Evolutionary conservation across 2,888 invertebrate genomes (phyloP).

Genomic region (Candidula unifasciata): DNA sequence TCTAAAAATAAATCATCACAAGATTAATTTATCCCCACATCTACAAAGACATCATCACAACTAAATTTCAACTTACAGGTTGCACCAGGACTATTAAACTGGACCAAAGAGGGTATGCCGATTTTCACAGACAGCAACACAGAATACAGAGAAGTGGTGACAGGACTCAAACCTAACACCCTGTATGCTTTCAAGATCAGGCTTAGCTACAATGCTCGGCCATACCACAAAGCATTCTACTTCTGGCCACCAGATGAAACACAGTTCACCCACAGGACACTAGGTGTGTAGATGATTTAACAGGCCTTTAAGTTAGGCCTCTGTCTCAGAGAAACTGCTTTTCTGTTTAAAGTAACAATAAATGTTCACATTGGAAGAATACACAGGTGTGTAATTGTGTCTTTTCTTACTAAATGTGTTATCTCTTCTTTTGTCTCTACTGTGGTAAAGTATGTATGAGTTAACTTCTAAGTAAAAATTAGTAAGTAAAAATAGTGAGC

Average conservation of each 20-base stretch:
- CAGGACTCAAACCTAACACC: slow-evolving; percentile 84
- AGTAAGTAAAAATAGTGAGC: too few relatives aligned
- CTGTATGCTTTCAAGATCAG: slow-evolving; percentile 87
- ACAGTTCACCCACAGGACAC: slow-evolving; percentile 13
- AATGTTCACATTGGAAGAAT: neutral
- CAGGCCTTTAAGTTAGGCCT: neutral
- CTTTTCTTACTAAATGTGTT: neutral
- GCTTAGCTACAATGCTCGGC: slow-evolving; percentile 82
- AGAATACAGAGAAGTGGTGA: slow-evolving; percentile 61
- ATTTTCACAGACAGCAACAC: slow-evolving; percentile 57
- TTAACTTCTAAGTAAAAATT: too few relatives aligned
- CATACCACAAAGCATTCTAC: slow-evolving; percentile 83
- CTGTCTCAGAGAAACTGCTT: neutral
- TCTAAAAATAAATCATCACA: too few relatives aligned
- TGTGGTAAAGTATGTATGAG: neutral
- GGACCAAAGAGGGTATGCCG: slow-evolving; percentile 45
- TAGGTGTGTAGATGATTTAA: slow-evolving; percentile 24
- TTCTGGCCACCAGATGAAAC: slow-evolving; percentile 55
- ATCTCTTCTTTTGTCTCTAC: neutral
- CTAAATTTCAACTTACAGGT: slow-evolving; percentile 30
- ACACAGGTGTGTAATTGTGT: neutral
- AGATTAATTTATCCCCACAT: too few relatives aligned
- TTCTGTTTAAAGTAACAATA: neutral
- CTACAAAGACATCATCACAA: too few relatives aligned
- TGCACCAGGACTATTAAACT: slow-evolving; percentile 36